Conservation (phyloP, 2,797 vertebrate genomes). For the Lithobates pipiens region DNA sequence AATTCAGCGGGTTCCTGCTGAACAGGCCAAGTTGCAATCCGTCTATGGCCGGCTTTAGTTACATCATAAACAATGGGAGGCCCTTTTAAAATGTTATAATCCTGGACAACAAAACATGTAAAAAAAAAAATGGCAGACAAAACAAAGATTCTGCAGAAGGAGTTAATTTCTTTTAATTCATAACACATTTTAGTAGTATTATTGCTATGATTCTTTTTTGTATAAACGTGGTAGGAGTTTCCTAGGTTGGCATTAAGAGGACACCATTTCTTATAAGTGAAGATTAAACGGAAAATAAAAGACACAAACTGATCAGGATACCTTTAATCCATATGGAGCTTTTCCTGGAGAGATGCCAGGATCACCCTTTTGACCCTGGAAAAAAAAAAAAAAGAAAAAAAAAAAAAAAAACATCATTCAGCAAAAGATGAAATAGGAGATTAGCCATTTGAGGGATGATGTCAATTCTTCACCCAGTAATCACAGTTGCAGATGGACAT, state of each 20-base stretch:
- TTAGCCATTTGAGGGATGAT: neutral
- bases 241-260: neutral
- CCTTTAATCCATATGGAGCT: slow-evolving; percentile 90
- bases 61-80: too few relatives aligned
- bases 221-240: neutral
- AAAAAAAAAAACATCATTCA: slow-evolving; percentile 54
- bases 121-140: too few relatives aligned
- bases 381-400: slow-evolving; percentile 37
- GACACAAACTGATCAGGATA: slow-evolving; percentile 68
- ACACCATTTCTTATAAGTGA: neutral
- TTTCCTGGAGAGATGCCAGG: slow-evolving; percentile 92
- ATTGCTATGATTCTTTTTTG: neutral
- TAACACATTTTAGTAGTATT: too few relatives aligned
- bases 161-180: too few relatives aligned
- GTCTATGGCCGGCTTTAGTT: too few relatives aligned
- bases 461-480: neutral
- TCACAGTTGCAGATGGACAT: neutral
- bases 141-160: too few relatives aligned
- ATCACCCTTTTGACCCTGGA: slow-evolving; percentile 94
- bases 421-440: slow-evolving; percentile 1
- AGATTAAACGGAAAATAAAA: too few relatives aligned
- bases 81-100: too few relatives aligned
- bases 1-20: too few relatives aligned
- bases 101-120: too few relatives aligned
- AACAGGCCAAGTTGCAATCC: too few relatives aligned